Evolutionary conservation across 1,140 invertebrate genomes (phyloP).

Genomic region (Brachystomella parvula): DNA sequence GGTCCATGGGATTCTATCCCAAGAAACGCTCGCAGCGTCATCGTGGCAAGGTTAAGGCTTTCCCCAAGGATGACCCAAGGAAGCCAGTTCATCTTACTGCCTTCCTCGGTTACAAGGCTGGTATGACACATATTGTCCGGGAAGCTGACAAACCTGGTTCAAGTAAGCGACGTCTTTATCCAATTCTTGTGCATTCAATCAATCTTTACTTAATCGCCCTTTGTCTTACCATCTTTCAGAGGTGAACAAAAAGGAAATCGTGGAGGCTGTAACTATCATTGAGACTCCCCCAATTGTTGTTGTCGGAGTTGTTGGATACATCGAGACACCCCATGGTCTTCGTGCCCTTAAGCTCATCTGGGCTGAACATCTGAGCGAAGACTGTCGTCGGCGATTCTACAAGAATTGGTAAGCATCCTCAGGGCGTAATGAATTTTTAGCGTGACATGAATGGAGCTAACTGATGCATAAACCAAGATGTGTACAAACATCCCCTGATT

Average conservation of each 20-base stretch:
- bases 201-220: not conserved
- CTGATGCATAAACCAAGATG: constrained; percentile 27
- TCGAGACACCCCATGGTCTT: constrained; percentile 94
- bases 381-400: constrained; percentile 96
- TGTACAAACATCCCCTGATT: constrained; percentile 24
- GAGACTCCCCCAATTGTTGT: constrained; percentile 98
- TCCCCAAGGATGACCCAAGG: constrained; percentile 94
- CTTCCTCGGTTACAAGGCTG: constrained; percentile 97
- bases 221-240: constrained; percentile 54
- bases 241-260: constrained; percentile 99
- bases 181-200: constrained; percentile 6
- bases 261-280: constrained; percentile 96
- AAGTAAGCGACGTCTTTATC: constrained; percentile 62
- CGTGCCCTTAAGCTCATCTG: constrained; percentile 90
- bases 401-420: constrained; percentile 88
- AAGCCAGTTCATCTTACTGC: constrained; percentile 98
- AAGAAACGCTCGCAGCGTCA: constrained; percentile 92
- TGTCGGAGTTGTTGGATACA: constrained; percentile 96
- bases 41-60: constrained; percentile 98
- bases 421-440: not conserved
- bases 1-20: constrained; percentile 98
- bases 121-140: constrained; percentile 98
- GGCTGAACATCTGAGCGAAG: constrained; percentile 97
- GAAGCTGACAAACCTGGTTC: constrained; percentile 98
- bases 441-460: not conserved